Evolutionary conservation across 2,797 vertebrate genomes (phyloP).

Genomic region (Nothura maculosa): DNA sequence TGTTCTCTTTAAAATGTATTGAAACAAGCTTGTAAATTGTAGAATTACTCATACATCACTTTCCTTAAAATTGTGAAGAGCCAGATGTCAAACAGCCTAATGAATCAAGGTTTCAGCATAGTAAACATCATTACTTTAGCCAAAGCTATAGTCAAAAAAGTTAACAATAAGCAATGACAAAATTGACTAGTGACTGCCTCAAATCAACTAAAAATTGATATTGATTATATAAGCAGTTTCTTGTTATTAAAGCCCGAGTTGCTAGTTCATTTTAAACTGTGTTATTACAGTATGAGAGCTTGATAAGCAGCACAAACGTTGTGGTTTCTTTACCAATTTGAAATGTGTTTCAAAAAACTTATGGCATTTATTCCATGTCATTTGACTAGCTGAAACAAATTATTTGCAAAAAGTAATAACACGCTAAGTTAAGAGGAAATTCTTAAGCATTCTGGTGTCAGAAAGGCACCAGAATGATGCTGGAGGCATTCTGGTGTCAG

Average conservation of each 20-base stretch:
- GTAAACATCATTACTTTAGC: background rate
- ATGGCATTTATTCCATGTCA: background rate
- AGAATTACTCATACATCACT: too few relatives aligned
- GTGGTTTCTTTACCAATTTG: background rate
- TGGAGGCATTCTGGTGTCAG: rapidly evolving
- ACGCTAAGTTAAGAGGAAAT: background rate
- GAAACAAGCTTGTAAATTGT: background rate
- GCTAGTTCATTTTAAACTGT: background rate
- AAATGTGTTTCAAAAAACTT: rapidly evolving
- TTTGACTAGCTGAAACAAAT: rapidly evolving
- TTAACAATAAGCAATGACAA: background rate
- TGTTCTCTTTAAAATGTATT: background rate
- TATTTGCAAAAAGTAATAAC: background rate
- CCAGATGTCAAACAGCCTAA: background rate
- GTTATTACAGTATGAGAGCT: background rate
- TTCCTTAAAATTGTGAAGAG: background rate
- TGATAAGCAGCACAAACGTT: background rate
- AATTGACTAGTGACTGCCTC: background rate
- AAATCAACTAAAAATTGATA: background rate
- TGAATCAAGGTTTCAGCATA: background rate
- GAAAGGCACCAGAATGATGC: background rate
- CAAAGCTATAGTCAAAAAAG: background rate
- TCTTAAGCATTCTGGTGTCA: rapidly evolving
- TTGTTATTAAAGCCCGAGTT: background rate
- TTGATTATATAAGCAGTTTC: background rate